Percentiles rank a stretch among this genome's conserved stretches.
phyloP scores from a whole-genome alignment of 2,113 vertebrate species.

The Proteles cristata region DNA sequence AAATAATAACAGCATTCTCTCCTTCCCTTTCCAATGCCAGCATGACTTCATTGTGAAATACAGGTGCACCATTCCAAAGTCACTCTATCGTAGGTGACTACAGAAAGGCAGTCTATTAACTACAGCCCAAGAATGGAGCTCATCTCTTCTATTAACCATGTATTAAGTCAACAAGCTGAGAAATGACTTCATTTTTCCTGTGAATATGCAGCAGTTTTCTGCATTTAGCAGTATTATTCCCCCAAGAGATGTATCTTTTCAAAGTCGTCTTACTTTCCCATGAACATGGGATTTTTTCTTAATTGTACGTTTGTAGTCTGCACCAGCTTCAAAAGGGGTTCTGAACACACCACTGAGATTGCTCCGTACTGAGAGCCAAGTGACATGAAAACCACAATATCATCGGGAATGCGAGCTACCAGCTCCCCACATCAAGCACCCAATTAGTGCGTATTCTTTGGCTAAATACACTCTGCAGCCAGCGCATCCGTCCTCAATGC shows the following conservation, averaged over 20 bases:
- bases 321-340: slow-evolving; percentile 61
- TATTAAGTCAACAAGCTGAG: slow-evolving; percentile 26
- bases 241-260: slow-evolving; percentile 70
- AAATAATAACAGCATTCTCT: slow-evolving; percentile 63
- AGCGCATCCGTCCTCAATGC: background rate
- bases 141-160: background rate
- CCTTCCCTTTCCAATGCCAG: background rate
- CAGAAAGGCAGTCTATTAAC: slow-evolving; percentile 30
- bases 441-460: slow-evolving; percentile 49
- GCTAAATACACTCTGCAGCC: background rate
- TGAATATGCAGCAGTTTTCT: slow-evolving; percentile 30
- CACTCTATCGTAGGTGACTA: slow-evolving; percentile 2
- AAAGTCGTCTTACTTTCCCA: slow-evolving; percentile 49
- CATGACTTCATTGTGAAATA: background rate
- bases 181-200: slow-evolving; percentile 46
- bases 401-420: slow-evolving; percentile 20
- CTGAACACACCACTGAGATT: slow-evolving; percentile 47
- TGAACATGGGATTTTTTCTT: slow-evolving; percentile 67
- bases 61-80: slow-evolving; percentile 14
- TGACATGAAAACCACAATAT: slow-evolving; percentile 36
- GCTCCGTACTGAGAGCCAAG: background rate
- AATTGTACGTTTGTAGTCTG: slow-evolving; percentile 53
- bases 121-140: background rate
- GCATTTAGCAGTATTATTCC: slow-evolving; percentile 68
- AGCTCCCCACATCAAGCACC: slow-evolving; percentile 23